Evolutionary conservation across 2,797 vertebrate species (phyloP), one percentile per base, ranked within the genome.

Genomic region (Anableps anableps): DNA sequence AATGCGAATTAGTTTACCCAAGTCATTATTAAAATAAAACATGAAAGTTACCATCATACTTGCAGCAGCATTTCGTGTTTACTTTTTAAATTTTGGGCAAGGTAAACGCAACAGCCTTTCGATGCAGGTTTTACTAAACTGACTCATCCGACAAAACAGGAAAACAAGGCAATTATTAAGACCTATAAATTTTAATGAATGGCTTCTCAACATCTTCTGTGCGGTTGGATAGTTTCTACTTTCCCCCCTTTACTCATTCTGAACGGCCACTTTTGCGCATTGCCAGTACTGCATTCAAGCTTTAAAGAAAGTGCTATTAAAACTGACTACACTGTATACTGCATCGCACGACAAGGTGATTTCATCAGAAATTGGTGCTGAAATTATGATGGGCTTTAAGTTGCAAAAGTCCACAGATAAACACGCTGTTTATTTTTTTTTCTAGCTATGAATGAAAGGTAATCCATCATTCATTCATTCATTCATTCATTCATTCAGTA

Each of bases 191-290:
- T 87, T 81, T 82, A 36, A 86, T 1, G 43, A 77, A 77, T 31
- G 75, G 34, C 64, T 72, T n/a, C 74, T 75, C 79, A 68, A 81
- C 78, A 80, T 85, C 17, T 74, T 29, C 48, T 31, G 26, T 5
- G 34, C 29, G 14, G 34, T 80, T 43, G 64, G 77, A 88, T 83
- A 75, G 60, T 85, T 77, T 77, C 55, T 72, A 64, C 74, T 66
- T 84, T 88, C 77, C 21, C 41, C 29, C 13, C 16, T 83, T 87
- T 84, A 88, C 84, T 80, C 83, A 72, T 72, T 36, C 58, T 53
- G 0, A 73, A 17, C 58, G 26, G 77, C n/a, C 55, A 43, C 71
- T 36, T 88, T 86, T 82, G 85, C 82, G 70, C 85, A 81, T 5
- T 0, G 19, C 7, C 41, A 29, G 79, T 38, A 66, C 72, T 6